Base-by-base conservation (phyloP, 1,140 invertebrate species). In the Acromyrmex charruanus region DNA sequence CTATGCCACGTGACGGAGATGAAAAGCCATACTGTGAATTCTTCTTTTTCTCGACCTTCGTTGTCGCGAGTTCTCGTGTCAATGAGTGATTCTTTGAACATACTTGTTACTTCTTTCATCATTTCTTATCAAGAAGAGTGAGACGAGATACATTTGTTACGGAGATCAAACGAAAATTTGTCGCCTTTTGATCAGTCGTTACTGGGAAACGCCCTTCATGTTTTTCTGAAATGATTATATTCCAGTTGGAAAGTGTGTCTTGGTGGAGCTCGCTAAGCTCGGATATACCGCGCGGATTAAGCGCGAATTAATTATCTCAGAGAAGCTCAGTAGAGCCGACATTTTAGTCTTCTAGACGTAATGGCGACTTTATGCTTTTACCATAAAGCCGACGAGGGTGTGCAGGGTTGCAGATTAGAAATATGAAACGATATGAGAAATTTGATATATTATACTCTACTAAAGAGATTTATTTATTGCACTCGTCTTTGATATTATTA, bases 121-220 rank as follows among this genome's bases (percentile, higher is more conserved):
- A 12, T 53, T 21, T 85, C 49, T 68, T 75, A 58, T 59, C 49
- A 18, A 9, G 28, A 72, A 14, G 28, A 65, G 31, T 31, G 16
- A 55, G 31, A 53, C 35, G 31, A 6, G 25, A 63, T 35, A 61
- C 65, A 4, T 77, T 31, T 31, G 63, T 55, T 61, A 77, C 39
- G 25, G 35, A 59, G 77, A 84, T 88, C 86, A 84, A 87, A 88
- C 53, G 77, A 65, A 65, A 77, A 77, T 84, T 84, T 51, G 49
- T 84, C 44, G 31, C 49, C 21, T 69, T 84, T 75, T 84, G 80
- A 84, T 75, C 69, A 75, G 10, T 4, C 28, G 21, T 51, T 63
- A n/a, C 25, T 14, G 39, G 39, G 10, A 16, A 31, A 25, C 31
- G 44, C 25, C 39, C 35, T 12, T 2, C 28, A 31, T 1, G 39